Base-by-base conservation (phyloP, 2,113 vertebrate species). In the Dascyllus trimaculatus region DNA sequence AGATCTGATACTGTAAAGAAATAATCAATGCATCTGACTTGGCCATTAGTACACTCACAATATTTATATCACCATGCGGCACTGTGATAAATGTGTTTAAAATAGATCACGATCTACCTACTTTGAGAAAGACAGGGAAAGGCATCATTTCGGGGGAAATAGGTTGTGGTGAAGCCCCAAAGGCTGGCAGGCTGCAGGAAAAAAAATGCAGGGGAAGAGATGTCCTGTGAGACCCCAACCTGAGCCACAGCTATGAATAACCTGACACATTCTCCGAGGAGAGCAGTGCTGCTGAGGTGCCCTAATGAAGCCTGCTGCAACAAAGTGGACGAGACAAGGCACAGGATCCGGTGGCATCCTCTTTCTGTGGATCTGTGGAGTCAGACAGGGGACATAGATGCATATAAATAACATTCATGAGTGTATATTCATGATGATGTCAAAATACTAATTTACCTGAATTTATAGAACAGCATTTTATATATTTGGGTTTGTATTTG, bases 191-290 rank as follows among this genome's bases (percentile, higher is more conserved):
- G 75, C 77, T 75, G 65, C 68, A 59, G 71, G 53, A 56, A 76
- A 72, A 81, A 76, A 72, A 81, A 89, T 76, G 62, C 63, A 80
- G 60, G 53, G 78, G 26, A 74, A 54, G 52, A 75, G 63, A 53
- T 22, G 17, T 81, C 71, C 80, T 76, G 62, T 2, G 58, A 87
- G 81, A 82, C 49, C 73, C 76, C 35, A 66, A 87, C 88, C 85
- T 68, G 67, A 85, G 71, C 82, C 65, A 32, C 78, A 60, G 80
- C 89, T 92, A 85, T 84, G 89, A 93, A 91, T 93, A 90, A 87
- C 85, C 71, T 84, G 87, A 89, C 81, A 78, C 71, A 66, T 82
- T 89, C 81, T 80, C 56, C 35, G 78, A 90, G 65, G 67, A 70
- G 26, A 89, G 79, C 17, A 58, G 48, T 46, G 72, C 80, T 63